Conservation (phyloP, 2,888 invertebrate genomes). For the Pherbina coryleti region DNA sequence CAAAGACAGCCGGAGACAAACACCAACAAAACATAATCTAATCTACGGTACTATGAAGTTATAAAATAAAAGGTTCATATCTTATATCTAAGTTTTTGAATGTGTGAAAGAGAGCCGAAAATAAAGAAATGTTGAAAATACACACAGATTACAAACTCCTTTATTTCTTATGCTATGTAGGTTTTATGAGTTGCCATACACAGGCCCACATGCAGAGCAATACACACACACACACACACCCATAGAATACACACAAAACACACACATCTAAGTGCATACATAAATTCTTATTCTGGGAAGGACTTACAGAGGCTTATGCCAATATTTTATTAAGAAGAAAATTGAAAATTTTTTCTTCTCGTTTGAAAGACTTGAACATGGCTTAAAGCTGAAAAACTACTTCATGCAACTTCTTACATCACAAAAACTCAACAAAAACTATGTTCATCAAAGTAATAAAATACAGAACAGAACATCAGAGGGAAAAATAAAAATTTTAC, state of each 20-base stretch:
- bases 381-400: background rate
- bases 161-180: background rate
- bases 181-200: slow-evolving; percentile 10
- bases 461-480: too few species aligned
- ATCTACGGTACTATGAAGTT: background rate
- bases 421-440: background rate
- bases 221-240: background rate
- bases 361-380: background rate
- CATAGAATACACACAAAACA: too few species aligned
- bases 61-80: background rate
- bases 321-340: slow-evolving; percentile 9
- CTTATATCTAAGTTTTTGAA: background rate
- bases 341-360: background rate
- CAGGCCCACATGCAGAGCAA: too few species aligned
- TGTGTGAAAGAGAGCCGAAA: background rate
- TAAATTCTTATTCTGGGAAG: background rate
- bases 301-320: slow-evolving; percentile 3
- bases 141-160: background rate
- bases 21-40: background rate
- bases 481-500: too few species aligned
- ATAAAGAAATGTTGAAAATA: slow-evolving; percentile 6
- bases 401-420: background rate
- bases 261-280: background rate
- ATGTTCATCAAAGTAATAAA: background rate
- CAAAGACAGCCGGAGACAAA: background rate